Conservation (phyloP, 1,140 invertebrate species). For the Pinna nobilis region DNA sequence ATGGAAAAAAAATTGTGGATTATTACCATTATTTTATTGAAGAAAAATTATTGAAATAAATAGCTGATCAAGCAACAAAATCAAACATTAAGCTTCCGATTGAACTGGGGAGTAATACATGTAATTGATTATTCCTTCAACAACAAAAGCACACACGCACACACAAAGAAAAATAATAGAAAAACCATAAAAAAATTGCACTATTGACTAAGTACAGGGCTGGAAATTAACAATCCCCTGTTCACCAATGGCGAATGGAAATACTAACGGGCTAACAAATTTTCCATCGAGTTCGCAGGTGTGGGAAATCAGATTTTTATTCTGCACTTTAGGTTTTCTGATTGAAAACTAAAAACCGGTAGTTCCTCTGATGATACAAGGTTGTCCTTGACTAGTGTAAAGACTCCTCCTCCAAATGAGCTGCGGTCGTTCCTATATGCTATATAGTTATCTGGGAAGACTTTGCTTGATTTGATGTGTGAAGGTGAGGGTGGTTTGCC, state of each 20-base stretch:
- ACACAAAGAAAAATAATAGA: too few species aligned
- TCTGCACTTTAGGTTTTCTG: conserved; percentile 26
- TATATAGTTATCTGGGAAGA: conserved; percentile 30
- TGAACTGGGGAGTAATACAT: too few species aligned
- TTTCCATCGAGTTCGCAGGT: background rate
- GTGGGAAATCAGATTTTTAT: conserved; percentile 11
- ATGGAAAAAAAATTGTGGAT: too few species aligned
- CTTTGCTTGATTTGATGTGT: conserved; percentile 34
- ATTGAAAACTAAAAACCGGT: background rate
- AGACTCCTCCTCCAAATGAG: conserved; percentile 22
- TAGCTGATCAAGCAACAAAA: too few species aligned
- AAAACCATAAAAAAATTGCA: too few species aligned
- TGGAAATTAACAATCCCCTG: too few species aligned
- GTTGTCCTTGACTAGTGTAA: conserved; percentile 23
- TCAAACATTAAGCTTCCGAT: too few species aligned
- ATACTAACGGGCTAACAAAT: conserved; percentile 14
- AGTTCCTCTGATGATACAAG: conserved; percentile 4
- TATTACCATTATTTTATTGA: too few species aligned
- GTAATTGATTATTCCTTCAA: too few species aligned
- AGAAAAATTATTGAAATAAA: too few species aligned
- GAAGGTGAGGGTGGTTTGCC: conserved; percentile 15
- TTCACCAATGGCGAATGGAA: background rate
- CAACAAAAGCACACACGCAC: too few species aligned
- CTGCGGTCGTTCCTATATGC: conserved; percentile 34
- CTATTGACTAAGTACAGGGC: too few species aligned